Conservation (phyloP, 2,797 vertebrate genomes). For the Myoxocephalus aenaeus region DNA sequence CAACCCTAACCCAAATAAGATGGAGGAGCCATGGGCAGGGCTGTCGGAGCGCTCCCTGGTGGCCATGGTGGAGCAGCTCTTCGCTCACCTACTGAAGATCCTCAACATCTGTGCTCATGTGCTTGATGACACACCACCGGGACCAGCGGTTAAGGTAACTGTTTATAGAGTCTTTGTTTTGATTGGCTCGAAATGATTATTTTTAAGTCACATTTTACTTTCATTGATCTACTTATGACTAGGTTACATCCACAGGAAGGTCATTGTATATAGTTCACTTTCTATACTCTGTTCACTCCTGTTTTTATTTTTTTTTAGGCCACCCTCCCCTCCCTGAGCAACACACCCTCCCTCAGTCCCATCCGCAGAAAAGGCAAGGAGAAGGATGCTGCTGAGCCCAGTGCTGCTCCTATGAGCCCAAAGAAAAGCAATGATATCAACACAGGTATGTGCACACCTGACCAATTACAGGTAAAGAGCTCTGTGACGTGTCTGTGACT, state of each 20-base stretch:
- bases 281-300: background rate
- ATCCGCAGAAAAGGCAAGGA: conserved; percentile 97
- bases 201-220: background rate
- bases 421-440: conserved; percentile 91
- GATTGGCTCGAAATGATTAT: background rate
- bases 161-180: background rate
- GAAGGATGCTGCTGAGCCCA: conserved; percentile 88
- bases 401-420: conserved; percentile 90
- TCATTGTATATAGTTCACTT: background rate
- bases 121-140: conserved; percentile 93
- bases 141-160: conserved; percentile 91
- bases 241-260: background rate
- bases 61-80: conserved; percentile 93
- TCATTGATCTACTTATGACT: background rate
- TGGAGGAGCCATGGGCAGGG: conserved; percentile 94
- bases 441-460: conserved; percentile 81
- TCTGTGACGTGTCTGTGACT: background rate
- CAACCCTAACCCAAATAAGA: conserved; percentile 77
- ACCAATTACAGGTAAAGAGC: background rate
- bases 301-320: conserved; percentile 79
- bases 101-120: conserved; percentile 98
- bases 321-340: conserved; percentile 92
- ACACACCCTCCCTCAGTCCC: conserved; percentile 95
- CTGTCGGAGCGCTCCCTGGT: conserved; percentile 91
- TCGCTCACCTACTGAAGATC: conserved; percentile 93